These are phyloP conservation scores for Drosophila histrio DNA, from an alignment of 2,888 invertebrate genomes.

Conservation along the genomic window DNA sequence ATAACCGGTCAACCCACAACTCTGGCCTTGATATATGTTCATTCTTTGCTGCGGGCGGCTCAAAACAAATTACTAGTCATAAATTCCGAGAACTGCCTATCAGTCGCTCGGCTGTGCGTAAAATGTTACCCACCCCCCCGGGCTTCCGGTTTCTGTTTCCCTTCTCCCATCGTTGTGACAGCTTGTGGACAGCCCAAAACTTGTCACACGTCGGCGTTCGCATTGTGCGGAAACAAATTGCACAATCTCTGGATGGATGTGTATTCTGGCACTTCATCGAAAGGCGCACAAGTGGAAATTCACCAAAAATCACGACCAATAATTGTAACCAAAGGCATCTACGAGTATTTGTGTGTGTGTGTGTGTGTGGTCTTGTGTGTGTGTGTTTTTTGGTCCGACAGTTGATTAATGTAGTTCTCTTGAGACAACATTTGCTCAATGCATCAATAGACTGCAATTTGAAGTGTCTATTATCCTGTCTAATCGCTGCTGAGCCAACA, in stretches of 20 bases:
- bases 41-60: conserved; percentile 27
- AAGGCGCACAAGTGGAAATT: conserved; percentile 63
- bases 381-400: conserved; percentile 3
- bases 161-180: conserved; percentile 43
- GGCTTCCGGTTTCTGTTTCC: conserved; percentile 14
- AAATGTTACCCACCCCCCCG: conserved; percentile 38
- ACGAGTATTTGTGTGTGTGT: conserved; percentile 13
- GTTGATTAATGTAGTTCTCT: conserved; percentile 58
- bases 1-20: conserved; percentile 34
- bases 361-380: not conserved
- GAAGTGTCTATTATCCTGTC: conserved; percentile 50
- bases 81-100: conserved; percentile 69
- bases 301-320: conserved; percentile 67
- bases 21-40: conserved; percentile 32
- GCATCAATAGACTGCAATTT: conserved; percentile 51
- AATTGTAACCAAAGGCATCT: conserved; percentile 20
- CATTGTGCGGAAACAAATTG: conserved; percentile 50
- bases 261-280: conserved; percentile 52
- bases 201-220: conserved; percentile 41
- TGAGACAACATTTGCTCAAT: conserved; percentile 15
- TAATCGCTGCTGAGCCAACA: conserved; percentile 28
- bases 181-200: conserved; percentile 75
- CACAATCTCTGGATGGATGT: conserved; percentile 17
- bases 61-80: conserved; percentile 72
- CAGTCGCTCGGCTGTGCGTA: conserved; percentile 63